Evolutionary conservation across 2,113 vertebrate species (phyloP).

Genomic region (Atrichornis clamosus): DNA sequence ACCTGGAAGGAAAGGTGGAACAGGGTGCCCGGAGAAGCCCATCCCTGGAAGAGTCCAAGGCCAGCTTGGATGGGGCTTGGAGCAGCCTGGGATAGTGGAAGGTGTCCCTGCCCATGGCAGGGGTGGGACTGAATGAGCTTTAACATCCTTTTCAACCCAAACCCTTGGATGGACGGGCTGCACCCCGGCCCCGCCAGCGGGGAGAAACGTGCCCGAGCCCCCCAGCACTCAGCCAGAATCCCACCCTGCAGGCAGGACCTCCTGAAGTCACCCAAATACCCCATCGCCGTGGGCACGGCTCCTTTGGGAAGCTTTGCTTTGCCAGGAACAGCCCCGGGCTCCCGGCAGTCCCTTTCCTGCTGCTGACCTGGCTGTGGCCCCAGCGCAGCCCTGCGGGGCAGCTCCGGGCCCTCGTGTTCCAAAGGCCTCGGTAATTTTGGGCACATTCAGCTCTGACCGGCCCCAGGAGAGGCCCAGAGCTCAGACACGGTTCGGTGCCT

Average conservation of each 20-base stretch:
- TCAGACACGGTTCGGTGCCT: background rate
- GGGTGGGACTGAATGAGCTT: rapidly evolving
- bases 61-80: background rate
- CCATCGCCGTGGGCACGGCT: rapidly evolving
- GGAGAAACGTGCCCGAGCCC: background rate
- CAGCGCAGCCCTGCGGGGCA: rapidly evolving
- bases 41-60: background rate
- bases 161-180: rapidly evolving
- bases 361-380: background rate
- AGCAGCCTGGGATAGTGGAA: background rate
- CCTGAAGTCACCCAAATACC: rapidly evolving
- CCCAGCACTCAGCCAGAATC: background rate
- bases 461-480: background rate
- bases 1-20: background rate
- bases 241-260: background rate
- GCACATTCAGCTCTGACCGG: background rate
- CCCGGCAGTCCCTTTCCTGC: rapidly evolving
- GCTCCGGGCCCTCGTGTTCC: background rate
- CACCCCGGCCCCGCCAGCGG: background rate
- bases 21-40: background rate
- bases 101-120: background rate
- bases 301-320: rapidly evolving
- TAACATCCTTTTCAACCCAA: background rate
- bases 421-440: background rate
- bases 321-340: background rate